Percentiles rank a stretch among this genome's conserved stretches.
Conservation (phyloP, 2,113 vertebrate species). For the Dicentrarchus labrax region DNA sequence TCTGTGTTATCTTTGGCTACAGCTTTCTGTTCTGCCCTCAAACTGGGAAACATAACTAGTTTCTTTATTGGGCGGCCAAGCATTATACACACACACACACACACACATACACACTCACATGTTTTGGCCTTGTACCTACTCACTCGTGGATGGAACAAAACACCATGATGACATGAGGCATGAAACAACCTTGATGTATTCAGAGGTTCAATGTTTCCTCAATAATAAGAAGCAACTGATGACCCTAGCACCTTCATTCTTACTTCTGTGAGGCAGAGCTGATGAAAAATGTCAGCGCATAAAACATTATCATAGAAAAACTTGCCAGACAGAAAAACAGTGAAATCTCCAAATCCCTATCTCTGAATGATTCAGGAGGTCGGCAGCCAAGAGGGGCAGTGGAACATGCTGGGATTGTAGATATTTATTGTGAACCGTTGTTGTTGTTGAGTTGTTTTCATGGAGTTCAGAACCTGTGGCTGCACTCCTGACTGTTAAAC, state of each 20-base stretch:
- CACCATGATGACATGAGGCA: background rate
- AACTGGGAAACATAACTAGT: conserved; percentile 35
- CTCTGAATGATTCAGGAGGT: conserved; percentile 59
- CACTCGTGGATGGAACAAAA: background rate
- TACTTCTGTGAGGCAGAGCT: background rate
- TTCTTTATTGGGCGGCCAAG: conserved; percentile 36
- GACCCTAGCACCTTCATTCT: background rate
- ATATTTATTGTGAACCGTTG: conserved; percentile 14
- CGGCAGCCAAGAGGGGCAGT: conserved; percentile 24
- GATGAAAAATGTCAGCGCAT: conserved; percentile 1
- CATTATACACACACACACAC: background rate
- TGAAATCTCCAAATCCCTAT: conserved; percentile 23
- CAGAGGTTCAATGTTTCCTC: background rate
- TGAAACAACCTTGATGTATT: background rate
- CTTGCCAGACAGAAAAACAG: background rate
- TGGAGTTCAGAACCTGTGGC: conserved; percentile 7
- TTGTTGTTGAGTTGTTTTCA: conserved; percentile 26
- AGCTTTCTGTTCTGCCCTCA: conserved; percentile 49
- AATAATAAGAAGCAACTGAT: background rate
- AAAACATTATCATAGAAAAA: conserved; percentile 22
- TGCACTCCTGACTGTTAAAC: conserved; percentile 19
- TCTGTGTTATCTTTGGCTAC: conserved; percentile 51
- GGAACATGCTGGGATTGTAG: conserved; percentile 19
- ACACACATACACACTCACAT: background rate
- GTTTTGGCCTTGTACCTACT: background rate